A percentile compares a stretch with the other conserved stretches of the same genome.
Conservation (phyloP, 2,113 vertebrate genomes). For the rabbit (Oryctolagus cuniculus) region mOryCun1.1 NC_091435.1:32730001-32730500, state of each 20-base stretch:
- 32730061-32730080: not conserved
- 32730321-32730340: not conserved
- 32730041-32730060: not conserved
- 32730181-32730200: not conserved
- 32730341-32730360: slow-evolving; percentile 52
- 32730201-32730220: not conserved
- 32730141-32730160: not conserved
- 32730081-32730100: not conserved
- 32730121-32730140: not conserved
- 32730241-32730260: not conserved
- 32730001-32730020: not conserved
- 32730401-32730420: slow-evolving; percentile 49
- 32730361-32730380: slow-evolving; percentile 60
- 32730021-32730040: not conserved
- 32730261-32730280: not conserved
- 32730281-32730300: not conserved
- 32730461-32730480: slow-evolving; percentile 53
- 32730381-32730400: slow-evolving; percentile 68
- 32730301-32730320: not conserved
- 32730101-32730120: not conserved
- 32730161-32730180: slow-evolving; percentile 4
- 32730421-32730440: slow-evolving; percentile 57
- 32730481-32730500: slow-evolving; percentile 55
- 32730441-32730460: not conserved
- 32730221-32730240: not conserved